phyloP scores from a whole-genome alignment of 2,113 vertebrate genomes.

The Pelvicachromis taeniatus region DNA sequence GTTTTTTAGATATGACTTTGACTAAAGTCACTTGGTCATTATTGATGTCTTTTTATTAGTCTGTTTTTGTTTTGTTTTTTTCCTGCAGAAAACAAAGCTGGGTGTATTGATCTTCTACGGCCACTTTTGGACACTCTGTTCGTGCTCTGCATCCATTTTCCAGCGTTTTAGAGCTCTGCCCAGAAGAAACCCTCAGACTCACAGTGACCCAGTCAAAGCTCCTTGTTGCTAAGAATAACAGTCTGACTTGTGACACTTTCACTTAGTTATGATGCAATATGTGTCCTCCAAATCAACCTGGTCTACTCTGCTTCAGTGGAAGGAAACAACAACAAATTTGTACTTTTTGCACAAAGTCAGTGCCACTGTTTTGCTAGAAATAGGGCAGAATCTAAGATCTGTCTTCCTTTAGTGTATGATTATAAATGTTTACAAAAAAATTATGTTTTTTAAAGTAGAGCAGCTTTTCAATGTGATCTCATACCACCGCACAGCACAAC shows the following conservation, averaged over 20 bases:
- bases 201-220: neutral
- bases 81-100: neutral
- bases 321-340: neutral
- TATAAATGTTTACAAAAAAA: neutral
- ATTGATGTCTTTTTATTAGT: neutral
- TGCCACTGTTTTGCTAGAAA: neutral
- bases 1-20: neutral
- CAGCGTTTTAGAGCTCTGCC: neutral
- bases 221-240: neutral
- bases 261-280: neutral
- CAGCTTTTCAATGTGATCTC: neutral
- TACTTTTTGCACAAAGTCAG: neutral
- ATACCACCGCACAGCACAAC: neutral
- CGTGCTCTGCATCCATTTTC: neutral
- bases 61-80: neutral
- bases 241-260: neutral
- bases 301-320: neutral
- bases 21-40: neutral
- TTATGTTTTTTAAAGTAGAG: no score
- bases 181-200: neutral
- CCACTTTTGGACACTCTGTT: neutral
- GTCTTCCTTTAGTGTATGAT: neutral
- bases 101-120: neutral
- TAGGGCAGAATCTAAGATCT: neutral
- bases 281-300: neutral